phyloP scores from a whole-genome alignment of 2,797 vertebrate species.

The Danio kyathit region DNA sequence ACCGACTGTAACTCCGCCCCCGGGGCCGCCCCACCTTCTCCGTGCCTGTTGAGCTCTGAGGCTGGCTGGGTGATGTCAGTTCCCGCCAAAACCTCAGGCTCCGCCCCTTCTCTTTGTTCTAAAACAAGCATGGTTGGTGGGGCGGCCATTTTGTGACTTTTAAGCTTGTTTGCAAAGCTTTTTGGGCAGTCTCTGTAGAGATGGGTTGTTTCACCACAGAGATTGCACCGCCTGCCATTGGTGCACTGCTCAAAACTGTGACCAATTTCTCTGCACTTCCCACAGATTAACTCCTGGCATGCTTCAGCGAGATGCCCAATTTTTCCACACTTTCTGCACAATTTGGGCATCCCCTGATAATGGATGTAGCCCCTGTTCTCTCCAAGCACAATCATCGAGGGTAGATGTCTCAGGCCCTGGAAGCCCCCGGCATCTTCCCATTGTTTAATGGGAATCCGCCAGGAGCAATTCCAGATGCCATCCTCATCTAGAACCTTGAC shows the following conservation, averaged over 20 bases:
- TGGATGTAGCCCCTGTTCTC: slow-evolving; percentile 32
- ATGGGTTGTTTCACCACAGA: neutral
- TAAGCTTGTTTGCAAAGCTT: neutral
- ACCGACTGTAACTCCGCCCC: neutral
- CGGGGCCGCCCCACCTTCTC: neutral
- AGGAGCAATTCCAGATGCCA: no score
- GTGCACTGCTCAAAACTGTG: no score
- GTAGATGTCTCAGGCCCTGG: slow-evolving; percentile 2
- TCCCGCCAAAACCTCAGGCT: no score
- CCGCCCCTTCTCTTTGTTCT: neutral
- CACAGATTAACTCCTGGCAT: no score
- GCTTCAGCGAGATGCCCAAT: no score
- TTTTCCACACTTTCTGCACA: slow-evolving; percentile 17
- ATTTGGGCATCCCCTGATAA: slow-evolving; percentile 28
- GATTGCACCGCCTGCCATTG: neutral
- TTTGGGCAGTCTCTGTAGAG: neutral
- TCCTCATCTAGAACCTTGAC: no score
- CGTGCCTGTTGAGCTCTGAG: neutral
- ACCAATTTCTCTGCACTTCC: no score
- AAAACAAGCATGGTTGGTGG: no score
- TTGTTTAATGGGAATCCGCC: no score
- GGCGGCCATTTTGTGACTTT: no score
- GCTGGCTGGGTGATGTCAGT: neutral
- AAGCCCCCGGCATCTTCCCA: no score
- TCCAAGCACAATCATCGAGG: neutral